Evolutionary conservation across 92 coral and sea anemone genomes (phyloP), one percentile per base, ranked within the genome.

Genomic region (Zoanthus gigantus): DNA sequence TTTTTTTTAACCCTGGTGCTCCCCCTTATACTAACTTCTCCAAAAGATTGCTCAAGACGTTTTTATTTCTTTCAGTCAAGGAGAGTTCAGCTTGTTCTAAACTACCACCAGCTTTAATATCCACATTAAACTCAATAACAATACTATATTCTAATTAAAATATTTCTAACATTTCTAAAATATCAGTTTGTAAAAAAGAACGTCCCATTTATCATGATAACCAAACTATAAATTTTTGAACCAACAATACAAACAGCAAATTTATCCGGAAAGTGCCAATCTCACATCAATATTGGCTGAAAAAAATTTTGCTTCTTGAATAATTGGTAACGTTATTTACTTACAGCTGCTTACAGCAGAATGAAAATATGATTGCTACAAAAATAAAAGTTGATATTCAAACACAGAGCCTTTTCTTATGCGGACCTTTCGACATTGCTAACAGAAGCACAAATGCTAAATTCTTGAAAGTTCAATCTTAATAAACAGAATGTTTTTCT

Each of bases 241-340:
- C 8, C 52, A 32, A 71, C 75, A 7, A 71, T 71, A 32, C 74
- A 71, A 71, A 71, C 75, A 71, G 48, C 75, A 71, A 71, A 71
- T 34, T 31, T 32, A 37, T 71, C 37, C 75, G 75, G 75, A 71
- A 71, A 71, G 37, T 71, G 48, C 3, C 52, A 69, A 44, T 69
- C 74, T 71, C 23, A 23, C 23, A 23, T 23, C 23, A 23, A 23
- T 69, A 69, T 30, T 69, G 45, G 46, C 48, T 69, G 46, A 30
- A 69, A 69, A 30, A 30, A 8, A 63, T 63, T 63, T 67, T 67
- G 72, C 72, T 67, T 18, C 37, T 67, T 67, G 34, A 67, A 67
- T 18, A 67, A 67, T 67, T 18, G 72, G 44, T 67, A 67, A 67
- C 72, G 73, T 68, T 23, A 68, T 68, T 68, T 68, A 68, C 73